phyloP scores from a whole-genome alignment of 2,797 vertebrate species.

The Phalanger gymnotis region DNA sequence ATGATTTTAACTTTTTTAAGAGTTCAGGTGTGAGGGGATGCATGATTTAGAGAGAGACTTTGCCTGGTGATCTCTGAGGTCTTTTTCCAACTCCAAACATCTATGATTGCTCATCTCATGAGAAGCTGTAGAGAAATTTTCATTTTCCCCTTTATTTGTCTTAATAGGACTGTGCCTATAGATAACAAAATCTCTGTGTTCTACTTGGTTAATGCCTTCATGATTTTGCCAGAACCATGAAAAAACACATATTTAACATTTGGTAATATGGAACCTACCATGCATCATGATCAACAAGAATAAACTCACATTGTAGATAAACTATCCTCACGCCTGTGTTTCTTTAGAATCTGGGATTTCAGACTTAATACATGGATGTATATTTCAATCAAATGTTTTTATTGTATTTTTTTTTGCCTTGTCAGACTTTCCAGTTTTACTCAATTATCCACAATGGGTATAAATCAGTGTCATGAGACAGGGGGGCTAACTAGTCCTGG shows the following conservation, averaged over 20 bases:
- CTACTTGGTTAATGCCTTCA: not conserved
- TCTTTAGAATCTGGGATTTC: not conserved
- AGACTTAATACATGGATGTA: not conserved
- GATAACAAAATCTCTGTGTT: not conserved
- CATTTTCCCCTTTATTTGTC: not conserved
- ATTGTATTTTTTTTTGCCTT: not conserved
- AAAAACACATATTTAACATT: not conserved
- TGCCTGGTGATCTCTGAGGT: not conserved
- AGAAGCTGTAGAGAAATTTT: not conserved
- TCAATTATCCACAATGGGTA: not conserved
- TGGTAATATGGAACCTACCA: not conserved
- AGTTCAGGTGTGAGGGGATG: not conserved
- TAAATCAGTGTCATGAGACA: not conserved
- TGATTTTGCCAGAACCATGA: not conserved
- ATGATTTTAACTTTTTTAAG: not conserved
- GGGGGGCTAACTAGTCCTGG: not conserved
- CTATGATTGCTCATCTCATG: not conserved
- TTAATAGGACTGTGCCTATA: not conserved
- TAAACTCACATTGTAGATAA: not conserved
- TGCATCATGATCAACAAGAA: not conserved
- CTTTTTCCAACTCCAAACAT: not conserved
- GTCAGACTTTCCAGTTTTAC: not conserved
- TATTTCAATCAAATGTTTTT: not conserved
- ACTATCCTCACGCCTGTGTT: not conserved
- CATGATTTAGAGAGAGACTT: not conserved